Evolutionary conservation across 2,113 vertebrate genomes (phyloP).

Genomic region (Thymallus thymallus): DNA sequence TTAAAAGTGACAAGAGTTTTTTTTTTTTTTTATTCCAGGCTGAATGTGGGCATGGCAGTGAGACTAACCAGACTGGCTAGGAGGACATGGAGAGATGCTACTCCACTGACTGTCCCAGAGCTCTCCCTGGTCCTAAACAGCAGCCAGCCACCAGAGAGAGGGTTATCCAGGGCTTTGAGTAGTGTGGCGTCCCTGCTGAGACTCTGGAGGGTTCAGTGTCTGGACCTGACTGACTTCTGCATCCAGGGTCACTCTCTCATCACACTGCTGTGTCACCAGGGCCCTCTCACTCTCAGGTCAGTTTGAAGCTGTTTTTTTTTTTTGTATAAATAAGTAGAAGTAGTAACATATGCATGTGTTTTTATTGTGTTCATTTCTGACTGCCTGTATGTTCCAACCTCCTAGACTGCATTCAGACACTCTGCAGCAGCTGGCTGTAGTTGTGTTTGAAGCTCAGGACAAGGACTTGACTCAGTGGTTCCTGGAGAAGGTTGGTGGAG

Average conservation of each 20-base stretch:
- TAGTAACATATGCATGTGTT: too few species aligned
- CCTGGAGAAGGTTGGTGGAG: conserved; percentile 5
- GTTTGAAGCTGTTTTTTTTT: too few species aligned
- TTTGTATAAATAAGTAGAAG: too few species aligned
- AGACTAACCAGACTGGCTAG: conserved; percentile 1
- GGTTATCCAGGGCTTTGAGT: conserved; percentile 11
- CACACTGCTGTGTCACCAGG: conserved; percentile 19
- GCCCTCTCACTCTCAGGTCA: conserved; percentile 27
- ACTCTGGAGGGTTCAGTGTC: conserved; percentile 26
- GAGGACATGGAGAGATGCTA: background rate
- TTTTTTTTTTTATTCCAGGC: background rate
- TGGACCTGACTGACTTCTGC: conserved; percentile 33
- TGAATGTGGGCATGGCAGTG: conserved; percentile 27
- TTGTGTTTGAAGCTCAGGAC: conserved; percentile 39
- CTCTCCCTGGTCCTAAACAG: conserved; percentile 22
- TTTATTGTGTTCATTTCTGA: too few species aligned
- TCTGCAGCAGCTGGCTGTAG: conserved; percentile 27
- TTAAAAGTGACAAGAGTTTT: too few species aligned
- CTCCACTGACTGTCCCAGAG: conserved; percentile 19
- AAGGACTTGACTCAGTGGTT: conserved; percentile 29
- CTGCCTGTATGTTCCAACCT: background rate
- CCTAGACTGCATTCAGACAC: conserved; percentile 17
- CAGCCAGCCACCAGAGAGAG: background rate
- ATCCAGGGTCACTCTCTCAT: conserved; percentile 11
- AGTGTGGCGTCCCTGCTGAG: conserved; percentile 30